Evolutionary conservation across 2,888 invertebrate genomes (phyloP).

Genomic region (Epistrophella euchroma): DNA sequence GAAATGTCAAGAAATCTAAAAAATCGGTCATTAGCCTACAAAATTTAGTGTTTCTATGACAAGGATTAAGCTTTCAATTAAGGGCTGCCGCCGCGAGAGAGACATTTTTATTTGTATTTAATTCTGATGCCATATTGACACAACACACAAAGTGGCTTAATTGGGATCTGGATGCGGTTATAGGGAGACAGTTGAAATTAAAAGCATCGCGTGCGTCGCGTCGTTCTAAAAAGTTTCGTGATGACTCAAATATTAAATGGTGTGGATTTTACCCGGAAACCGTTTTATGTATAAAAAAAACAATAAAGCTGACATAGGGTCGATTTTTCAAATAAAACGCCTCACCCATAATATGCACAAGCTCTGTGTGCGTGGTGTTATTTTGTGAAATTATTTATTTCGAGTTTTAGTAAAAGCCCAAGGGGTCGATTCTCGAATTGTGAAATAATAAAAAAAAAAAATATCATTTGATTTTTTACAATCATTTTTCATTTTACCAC

Average conservation of each 20-base stretch:
- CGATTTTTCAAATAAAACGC: not conserved
- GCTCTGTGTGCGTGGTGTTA: not conserved
- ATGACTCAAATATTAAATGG: not conserved
- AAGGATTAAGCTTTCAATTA: conserved; percentile 45
- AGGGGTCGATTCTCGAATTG: not conserved
- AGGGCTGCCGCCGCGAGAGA: conserved; percentile 24
- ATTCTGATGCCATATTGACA: conserved; percentile 32
- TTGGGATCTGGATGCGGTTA: not conserved
- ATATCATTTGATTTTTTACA: too few species aligned
- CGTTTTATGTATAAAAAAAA: not conserved
- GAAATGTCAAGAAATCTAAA: too few species aligned
- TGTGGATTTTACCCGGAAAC: not conserved
- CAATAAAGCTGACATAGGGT: not conserved
- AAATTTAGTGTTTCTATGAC: too few species aligned
- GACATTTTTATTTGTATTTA: conserved; percentile 30
- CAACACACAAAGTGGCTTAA: not conserved
- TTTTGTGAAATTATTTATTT: not conserved
- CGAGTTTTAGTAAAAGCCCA: too few species aligned
- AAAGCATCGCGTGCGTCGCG: not conserved
- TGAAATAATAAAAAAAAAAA: too few species aligned
- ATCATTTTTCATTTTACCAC: too few species aligned
- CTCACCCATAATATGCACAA: not conserved
- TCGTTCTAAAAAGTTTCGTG: not conserved
- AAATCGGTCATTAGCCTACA: too few species aligned
- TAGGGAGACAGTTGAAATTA: not conserved